Conservation (phyloP, 2,888 invertebrate species). For the Anagyrus pseudococci region DNA sequence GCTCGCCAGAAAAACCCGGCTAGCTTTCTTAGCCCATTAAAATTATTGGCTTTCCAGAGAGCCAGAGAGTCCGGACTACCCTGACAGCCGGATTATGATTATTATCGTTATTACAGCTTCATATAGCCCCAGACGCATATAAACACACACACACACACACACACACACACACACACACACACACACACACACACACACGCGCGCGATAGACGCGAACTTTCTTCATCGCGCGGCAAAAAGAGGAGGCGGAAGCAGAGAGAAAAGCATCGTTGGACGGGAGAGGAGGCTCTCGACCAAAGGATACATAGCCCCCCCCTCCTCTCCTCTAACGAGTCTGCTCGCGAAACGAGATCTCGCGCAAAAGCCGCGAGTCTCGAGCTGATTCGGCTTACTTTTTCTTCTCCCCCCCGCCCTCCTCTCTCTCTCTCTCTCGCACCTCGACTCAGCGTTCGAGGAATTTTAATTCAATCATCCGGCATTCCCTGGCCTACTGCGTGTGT, state of each 20-base stretch:
- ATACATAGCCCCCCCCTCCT: too few species aligned
- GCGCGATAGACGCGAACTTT: too few species aligned
- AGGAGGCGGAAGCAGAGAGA: background rate
- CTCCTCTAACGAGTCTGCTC: conserved; percentile 1
- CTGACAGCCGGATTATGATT: too few species aligned
- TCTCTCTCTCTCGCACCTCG: background rate
- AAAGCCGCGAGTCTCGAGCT: background rate
- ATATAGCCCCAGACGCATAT: too few species aligned
- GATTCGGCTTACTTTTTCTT: conserved; percentile 13
- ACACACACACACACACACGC: too few species aligned
- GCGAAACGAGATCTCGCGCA: conserved; percentile 24
- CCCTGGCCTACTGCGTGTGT: background rate
- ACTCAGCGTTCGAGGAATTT: conserved; percentile 35
- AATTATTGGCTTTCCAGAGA: too few species aligned
- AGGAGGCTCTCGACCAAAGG: background rate
- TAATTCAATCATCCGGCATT: conserved; percentile 32
- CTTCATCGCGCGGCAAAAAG: background rate
- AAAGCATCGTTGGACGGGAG: background rate
- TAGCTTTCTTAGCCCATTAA: too few species aligned
- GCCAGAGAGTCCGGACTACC: too few species aligned
- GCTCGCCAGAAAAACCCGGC: too few species aligned
- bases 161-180: too few species aligned
- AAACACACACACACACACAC: too few species aligned
- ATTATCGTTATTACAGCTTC: too few species aligned
- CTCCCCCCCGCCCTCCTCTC: background rate